Conservation (phyloP, 2,113 vertebrate genomes). For the Crotophaga sulcirostris region DNA sequence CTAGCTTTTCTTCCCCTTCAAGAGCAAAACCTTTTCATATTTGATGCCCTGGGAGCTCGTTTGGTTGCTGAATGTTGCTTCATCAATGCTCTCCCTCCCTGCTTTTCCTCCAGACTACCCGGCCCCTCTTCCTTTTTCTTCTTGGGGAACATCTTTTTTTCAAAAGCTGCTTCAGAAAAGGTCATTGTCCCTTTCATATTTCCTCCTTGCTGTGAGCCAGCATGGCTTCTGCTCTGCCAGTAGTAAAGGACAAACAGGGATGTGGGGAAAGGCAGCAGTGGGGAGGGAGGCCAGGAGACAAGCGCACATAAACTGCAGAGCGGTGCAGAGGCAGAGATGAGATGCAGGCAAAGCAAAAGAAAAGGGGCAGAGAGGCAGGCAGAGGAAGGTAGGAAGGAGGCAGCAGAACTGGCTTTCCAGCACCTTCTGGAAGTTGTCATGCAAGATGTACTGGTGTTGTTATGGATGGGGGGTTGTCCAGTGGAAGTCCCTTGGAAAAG, state of each 20-base stretch:
- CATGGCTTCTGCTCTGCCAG: neutral
- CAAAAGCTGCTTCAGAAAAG: conserved; percentile 56
- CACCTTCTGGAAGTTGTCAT: neutral
- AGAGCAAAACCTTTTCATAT: conserved; percentile 66
- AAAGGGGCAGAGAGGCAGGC: neutral
- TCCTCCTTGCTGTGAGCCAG: conserved; percentile 59
- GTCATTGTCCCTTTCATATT: conserved; percentile 63
- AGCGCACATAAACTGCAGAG: accelerated
- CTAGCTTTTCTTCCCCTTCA: conserved; percentile 34
- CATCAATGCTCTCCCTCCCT: neutral
- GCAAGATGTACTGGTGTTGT: neutral
- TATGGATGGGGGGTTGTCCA: neutral
- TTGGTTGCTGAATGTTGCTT: conserved; percentile 35
- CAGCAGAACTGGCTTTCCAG: neutral
- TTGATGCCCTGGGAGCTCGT: conserved; percentile 36
- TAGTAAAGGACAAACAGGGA: conserved; percentile 2
- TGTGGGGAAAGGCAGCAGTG: neutral
- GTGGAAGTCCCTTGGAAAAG: neutral
- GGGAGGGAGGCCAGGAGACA: neutral
- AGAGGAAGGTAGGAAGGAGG: neutral
- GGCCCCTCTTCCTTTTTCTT: conserved; percentile 24
- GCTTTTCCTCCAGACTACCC: neutral
- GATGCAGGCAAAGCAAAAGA: neutral
- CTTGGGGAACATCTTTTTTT: neutral
- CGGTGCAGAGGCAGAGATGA: neutral